Evolutionary conservation across 2,113 vertebrate genomes (phyloP), one percentile per base, ranked within the genome.

Genomic region (Thomomys bottae): DNA sequence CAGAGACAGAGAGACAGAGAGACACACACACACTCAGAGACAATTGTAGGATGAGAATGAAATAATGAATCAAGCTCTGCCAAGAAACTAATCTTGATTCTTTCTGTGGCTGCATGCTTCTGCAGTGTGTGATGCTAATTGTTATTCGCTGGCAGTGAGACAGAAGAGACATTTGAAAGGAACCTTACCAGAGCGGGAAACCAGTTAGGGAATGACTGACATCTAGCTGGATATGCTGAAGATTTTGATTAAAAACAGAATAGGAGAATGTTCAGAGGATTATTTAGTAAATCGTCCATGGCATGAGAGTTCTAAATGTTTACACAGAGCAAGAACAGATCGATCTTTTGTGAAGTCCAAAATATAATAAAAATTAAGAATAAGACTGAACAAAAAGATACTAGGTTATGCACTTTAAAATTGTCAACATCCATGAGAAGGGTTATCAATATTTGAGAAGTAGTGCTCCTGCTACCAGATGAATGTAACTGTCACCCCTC

Each of bases 311-410:
- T 81, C 28, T 75, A 28, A 93, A 77, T 91, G 45, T 63, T 90
- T 81, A 54, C 20, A 18, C 2, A 11, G 75, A 82, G 24, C 30
- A 61, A 30, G 66, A 82, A 80, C 45, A 91, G 76, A 77, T 64
- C 18, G 11, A 72, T 49, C 21, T 89, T 84, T 88, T n/a, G 3
- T 83, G 45, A 81, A 32, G 7, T 34, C 42, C 28, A n/a, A 79
- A 61, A 57, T 17, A 12, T 72, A 71, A 72, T 36, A 54, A 9
- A 54, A 26, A 42, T 88, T 89, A 45, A 73, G 42, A 84, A 88
- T 73, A 88, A 76, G 54, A 70, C 28, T n/a, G 68, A 95, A 78
- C 81, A 95, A 87, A 66, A 82, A 78, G 75, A 64, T 36, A 57
- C 36, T 30, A 64, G 34, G 10, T 75, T 81, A 89, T n/a, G 7